A percentile compares a stretch with the other conserved stretches of the same genome.
These are phyloP conservation scores for Onthophagus sagittarius DNA, from an alignment of 2,888 invertebrate species.

Conservation along the genomic window DNA sequence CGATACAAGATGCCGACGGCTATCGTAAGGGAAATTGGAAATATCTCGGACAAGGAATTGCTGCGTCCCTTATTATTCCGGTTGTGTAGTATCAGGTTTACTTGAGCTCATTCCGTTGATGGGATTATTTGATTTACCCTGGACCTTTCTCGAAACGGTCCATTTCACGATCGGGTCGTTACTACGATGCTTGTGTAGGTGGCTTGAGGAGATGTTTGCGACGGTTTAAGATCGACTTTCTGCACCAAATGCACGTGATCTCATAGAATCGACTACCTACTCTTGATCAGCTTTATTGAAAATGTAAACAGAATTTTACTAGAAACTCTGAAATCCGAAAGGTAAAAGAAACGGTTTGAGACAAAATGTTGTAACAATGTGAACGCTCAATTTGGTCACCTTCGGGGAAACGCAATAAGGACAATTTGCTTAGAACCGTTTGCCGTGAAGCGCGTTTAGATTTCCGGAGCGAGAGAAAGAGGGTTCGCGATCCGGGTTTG, in stretches of 20 bases:
- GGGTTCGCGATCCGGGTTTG: not conserved
- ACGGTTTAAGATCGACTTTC: not conserved
- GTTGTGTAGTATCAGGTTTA: constrained; percentile 34
- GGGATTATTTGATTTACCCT: constrained; percentile 39
- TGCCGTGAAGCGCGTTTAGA: not conserved
- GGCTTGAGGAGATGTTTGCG: not conserved
- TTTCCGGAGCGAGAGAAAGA: not conserved
- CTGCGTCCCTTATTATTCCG: constrained; percentile 38
- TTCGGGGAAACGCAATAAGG: constrained; percentile 6
- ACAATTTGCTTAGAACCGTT: constrained; percentile 8
- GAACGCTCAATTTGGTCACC: constrained; percentile 8
- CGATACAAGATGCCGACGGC: constrained; percentile 33
- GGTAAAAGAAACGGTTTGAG: not conserved
- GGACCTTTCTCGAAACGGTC: constrained; percentile 26
- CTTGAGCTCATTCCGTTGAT: constrained; percentile 35
- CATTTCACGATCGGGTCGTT: constrained; percentile 31
- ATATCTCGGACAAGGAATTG: constrained; percentile 41
- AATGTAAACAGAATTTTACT: not conserved
- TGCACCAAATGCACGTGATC: not conserved
- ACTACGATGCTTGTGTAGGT: constrained; percentile 4
- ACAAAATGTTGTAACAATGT: not conserved
- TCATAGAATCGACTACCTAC: not conserved
- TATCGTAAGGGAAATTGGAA: constrained; percentile 43
- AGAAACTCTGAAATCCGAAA: not conserved
- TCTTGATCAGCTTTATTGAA: not conserved